Conservation (phyloP, 53 echinoderm and acorn worm species). For the Hippasteria phrygiana region DNA sequence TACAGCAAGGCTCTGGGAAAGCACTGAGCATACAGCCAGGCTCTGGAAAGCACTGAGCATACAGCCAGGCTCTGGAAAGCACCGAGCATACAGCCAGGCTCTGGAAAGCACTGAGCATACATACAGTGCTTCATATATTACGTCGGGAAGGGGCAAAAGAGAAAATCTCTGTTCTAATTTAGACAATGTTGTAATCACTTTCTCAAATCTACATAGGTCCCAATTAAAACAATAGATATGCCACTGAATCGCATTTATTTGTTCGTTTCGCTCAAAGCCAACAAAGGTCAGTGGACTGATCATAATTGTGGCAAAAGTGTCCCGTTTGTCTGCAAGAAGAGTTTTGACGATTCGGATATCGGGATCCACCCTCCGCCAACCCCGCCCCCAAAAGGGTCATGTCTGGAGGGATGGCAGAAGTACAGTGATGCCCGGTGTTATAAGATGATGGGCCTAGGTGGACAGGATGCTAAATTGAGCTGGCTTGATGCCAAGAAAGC, state of each 20-base stretch:
- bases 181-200: too few relatives aligned
- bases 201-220: too few relatives aligned
- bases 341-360: background rate
- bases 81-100: too few relatives aligned
- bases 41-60: too few relatives aligned
- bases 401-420: slow-evolving; percentile 68
- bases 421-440: slow-evolving; percentile 75
- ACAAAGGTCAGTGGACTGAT: slow-evolving; percentile 67
- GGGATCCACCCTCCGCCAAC: slow-evolving; percentile 53
- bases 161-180: too few relatives aligned
- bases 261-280: background rate
- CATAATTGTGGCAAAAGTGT: slow-evolving; percentile 70
- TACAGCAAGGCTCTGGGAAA: too few relatives aligned
- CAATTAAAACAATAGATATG: too few relatives aligned
- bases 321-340: slow-evolving; percentile 76
- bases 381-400: slow-evolving; percentile 48
- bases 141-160: too few relatives aligned
- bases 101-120: too few relatives aligned
- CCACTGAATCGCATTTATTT: background rate
- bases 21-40: too few relatives aligned
- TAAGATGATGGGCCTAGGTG: slow-evolving; percentile 63
- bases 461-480: slow-evolving; percentile 54
- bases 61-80: too few relatives aligned
- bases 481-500: slow-evolving; percentile 80
- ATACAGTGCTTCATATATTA: too few relatives aligned